phyloP scores from a whole-genome alignment of 2,113 vertebrate genomes.

The Equus quagga region DNA sequence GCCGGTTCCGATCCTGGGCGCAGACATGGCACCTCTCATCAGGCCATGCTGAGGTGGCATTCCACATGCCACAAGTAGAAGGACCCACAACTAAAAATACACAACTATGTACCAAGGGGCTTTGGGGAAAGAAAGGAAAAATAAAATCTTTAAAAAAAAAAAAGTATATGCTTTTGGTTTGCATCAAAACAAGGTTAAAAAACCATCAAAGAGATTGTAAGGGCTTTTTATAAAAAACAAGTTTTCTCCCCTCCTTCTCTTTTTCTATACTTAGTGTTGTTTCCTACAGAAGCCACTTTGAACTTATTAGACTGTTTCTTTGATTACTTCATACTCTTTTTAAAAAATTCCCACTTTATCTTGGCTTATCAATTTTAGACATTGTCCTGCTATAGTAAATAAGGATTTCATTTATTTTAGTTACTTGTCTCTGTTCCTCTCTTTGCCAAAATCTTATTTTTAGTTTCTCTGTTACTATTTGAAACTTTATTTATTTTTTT shows the following conservation, averaged over 20 bases:
- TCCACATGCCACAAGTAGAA: too few species aligned
- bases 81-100: too few species aligned
- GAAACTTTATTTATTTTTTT: not conserved
- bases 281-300: not conserved
- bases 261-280: not conserved
- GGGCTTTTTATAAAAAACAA: not conserved
- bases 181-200: slow-evolving; percentile 15
- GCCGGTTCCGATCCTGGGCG: too few species aligned
- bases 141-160: too few species aligned
- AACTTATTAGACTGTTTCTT: not conserved
- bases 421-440: not conserved
- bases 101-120: too few species aligned
- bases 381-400: not conserved
- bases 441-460: not conserved
- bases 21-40: too few species aligned
- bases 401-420: not conserved
- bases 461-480: not conserved
- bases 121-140: too few species aligned
- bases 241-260: not conserved
- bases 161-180: slow-evolving; percentile 7
- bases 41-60: too few species aligned
- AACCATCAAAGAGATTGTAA: not conserved
- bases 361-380: not conserved
- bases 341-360: not conserved
- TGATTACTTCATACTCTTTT: not conserved